phyloP scores from a whole-genome alignment of 1,140 invertebrate species.

The Prorops nasuta region DNA sequence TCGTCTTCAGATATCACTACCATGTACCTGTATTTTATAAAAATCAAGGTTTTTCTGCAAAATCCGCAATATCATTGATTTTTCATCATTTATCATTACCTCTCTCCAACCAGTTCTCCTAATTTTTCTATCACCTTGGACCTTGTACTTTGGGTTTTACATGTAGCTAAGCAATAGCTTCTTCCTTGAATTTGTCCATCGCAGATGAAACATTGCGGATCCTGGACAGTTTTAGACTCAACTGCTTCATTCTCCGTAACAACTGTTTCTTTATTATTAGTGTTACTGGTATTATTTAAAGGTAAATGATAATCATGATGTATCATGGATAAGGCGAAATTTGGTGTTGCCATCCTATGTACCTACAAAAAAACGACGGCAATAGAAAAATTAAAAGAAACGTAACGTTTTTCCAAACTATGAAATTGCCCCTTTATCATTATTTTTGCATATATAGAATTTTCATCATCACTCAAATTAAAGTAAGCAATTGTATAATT shows the following conservation, averaged over 20 bases:
- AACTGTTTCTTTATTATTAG: too few species aligned
- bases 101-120: conserved; percentile 50
- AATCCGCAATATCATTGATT: conserved; percentile 5
- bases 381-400: background rate
- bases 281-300: background rate
- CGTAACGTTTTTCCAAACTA: too few species aligned
- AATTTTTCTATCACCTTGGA: conserved; percentile 48
- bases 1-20: conserved; percentile 53
- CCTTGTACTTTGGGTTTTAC: conserved; percentile 44
- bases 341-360: background rate
- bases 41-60: conserved; percentile 8
- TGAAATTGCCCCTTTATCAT: too few species aligned
- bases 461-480: too few species aligned
- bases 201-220: conserved; percentile 46
- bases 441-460: too few species aligned
- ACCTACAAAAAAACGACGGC: background rate
- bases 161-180: conserved; percentile 43
- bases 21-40: conserved; percentile 42
- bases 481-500: too few species aligned
- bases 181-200: conserved; percentile 37
- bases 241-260: background rate
- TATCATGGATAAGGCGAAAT: background rate
- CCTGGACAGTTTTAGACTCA: background rate
- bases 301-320: background rate
- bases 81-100: conserved; percentile 28